Evolutionary conservation across 2,113 vertebrate genomes (phyloP).

Genomic region (Corydoras sp.): DNA sequence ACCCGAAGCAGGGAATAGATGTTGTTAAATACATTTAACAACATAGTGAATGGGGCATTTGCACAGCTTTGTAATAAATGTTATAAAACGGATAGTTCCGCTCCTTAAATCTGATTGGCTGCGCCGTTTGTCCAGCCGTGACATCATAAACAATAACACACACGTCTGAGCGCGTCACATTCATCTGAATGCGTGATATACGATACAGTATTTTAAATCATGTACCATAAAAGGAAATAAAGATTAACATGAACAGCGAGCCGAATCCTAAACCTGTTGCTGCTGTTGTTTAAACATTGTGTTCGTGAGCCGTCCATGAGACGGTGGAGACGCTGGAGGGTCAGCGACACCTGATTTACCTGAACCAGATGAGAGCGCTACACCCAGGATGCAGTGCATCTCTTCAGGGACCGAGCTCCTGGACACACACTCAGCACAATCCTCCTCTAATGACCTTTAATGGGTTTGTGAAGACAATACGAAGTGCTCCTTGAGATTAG

Average conservation of each 20-base stretch:
- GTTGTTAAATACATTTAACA: background rate
- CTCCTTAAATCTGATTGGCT: too few relatives aligned
- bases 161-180: too few relatives aligned
- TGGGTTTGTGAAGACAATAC: conserved; percentile 8
- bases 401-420: conserved; percentile 12
- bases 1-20: too few relatives aligned
- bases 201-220: too few relatives aligned
- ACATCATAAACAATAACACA: too few relatives aligned
- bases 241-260: too few relatives aligned
- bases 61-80: background rate
- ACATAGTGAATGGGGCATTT: background rate
- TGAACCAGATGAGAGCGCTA: conserved; percentile 22
- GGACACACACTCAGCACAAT: background rate
- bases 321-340: conserved; percentile 8
- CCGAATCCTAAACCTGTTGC: too few relatives aligned
- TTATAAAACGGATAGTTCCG: too few relatives aligned
- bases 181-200: too few relatives aligned
- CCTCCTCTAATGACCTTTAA: conserved; percentile 8
- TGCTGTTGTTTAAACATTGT: too few relatives aligned
- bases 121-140: too few relatives aligned
- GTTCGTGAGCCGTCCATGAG: conserved; percentile 1
- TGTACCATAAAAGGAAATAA: too few relatives aligned
- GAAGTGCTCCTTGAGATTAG: background rate
- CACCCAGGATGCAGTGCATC: conserved; percentile 26
- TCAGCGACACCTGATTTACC: conserved; percentile 19